Evolutionary conservation across 2,888 invertebrate genomes (phyloP).

Genomic region (Campopleginae sp.): DNA sequence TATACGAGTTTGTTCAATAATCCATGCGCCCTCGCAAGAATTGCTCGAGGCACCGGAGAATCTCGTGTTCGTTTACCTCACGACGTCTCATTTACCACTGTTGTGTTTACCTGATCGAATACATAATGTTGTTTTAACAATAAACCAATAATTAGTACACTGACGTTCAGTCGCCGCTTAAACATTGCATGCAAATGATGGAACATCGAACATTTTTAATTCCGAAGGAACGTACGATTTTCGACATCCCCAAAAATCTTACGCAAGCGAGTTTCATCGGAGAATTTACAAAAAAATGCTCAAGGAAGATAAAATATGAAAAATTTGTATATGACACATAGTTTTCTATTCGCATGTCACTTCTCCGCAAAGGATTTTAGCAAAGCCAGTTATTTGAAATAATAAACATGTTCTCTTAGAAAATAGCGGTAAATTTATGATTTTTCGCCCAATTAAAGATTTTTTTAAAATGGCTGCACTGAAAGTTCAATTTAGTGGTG

Average conservation of each 20-base stretch:
- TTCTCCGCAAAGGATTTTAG: no score
- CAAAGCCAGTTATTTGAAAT: no score
- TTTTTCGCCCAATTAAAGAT: no score
- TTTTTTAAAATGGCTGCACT: no score
- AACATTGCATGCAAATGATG: constrained; percentile 80
- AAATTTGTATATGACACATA: no score
- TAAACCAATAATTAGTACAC: constrained; percentile 43
- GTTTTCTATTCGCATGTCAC: no score
- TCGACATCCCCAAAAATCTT: background rate
- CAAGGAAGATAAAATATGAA: no score
- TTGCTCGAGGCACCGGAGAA: background rate
- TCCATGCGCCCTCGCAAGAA: constrained; percentile 1
- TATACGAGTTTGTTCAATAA: background rate
- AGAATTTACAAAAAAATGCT: no score
- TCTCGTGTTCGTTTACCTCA: constrained; percentile 2
- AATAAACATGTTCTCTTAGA: no score
- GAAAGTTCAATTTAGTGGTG: background rate
- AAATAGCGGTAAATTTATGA: no score
- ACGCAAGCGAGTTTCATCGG: background rate
- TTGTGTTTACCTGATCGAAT: constrained; percentile 19
- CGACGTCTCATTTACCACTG: background rate
- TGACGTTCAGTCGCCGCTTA: constrained; percentile 71
- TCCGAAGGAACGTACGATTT: constrained; percentile 33
- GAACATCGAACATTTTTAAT: constrained; percentile 59
- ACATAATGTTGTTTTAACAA: constrained; percentile 14